phyloP scores from a whole-genome alignment of 2,113 vertebrate species.

The Rhinoderma darwinii region DNA sequence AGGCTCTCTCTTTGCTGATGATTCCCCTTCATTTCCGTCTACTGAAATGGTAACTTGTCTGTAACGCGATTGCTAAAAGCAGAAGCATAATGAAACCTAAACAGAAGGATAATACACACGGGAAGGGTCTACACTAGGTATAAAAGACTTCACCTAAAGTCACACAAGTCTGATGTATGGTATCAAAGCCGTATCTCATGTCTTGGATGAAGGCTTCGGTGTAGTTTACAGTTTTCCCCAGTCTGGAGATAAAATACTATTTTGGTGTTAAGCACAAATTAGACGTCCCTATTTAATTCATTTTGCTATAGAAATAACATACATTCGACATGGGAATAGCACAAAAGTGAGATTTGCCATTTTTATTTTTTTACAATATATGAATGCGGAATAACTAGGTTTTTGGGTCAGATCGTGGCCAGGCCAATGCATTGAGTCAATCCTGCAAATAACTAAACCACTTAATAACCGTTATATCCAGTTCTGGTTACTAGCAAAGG shows the following conservation, averaged over 20 bases:
- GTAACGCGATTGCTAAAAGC: conserved; percentile 65
- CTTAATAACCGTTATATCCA: background rate
- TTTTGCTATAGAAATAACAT: background rate
- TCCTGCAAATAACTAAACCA: background rate
- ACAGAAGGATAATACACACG: conserved; percentile 68
- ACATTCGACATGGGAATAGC: background rate
- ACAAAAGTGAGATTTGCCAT: background rate
- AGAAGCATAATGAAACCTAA: conserved; percentile 68
- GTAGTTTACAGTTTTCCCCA: conserved; percentile 28
- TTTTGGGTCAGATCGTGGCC: conserved; percentile 6
- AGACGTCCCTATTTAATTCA: conserved; percentile 8
- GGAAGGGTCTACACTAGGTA: conserved; percentile 66
- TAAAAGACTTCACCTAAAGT: conserved; percentile 69
- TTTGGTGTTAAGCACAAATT: conserved; percentile 37
- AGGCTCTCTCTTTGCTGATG: conserved; percentile 65
- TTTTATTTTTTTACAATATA: background rate
- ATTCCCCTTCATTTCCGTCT: conserved; percentile 64
- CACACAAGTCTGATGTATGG: conserved; percentile 64
- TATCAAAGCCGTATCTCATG: conserved; percentile 54
- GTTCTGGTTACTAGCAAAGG: too few species aligned
- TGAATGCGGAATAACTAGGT: background rate
- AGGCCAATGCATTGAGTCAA: too few species aligned
- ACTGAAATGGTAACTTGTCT: conserved; percentile 67
- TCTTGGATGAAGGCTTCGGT: conserved; percentile 61
- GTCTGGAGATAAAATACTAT: background rate